phyloP scores from a whole-genome alignment of 2,888 invertebrate genomes.

The Trisateles emortualis region DNA sequence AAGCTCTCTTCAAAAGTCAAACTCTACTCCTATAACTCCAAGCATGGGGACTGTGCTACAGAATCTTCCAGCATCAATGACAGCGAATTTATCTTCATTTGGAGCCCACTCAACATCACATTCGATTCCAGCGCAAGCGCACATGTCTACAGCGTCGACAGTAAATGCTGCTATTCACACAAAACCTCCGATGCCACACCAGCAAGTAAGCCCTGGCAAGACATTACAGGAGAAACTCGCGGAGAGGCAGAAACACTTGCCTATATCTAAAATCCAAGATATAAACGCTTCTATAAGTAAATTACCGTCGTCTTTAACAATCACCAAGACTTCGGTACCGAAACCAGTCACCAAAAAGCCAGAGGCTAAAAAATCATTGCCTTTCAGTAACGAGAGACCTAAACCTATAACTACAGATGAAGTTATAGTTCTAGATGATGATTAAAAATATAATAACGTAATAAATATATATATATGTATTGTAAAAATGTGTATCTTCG shows the following conservation, averaged over 20 bases:
- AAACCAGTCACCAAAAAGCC: slow-evolving; percentile 64
- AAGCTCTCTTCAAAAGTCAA: slow-evolving; percentile 24
- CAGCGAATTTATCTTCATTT: slow-evolving; percentile 63
- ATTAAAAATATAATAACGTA: slow-evolving; percentile 48
- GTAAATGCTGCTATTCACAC: slow-evolving; percentile 65
- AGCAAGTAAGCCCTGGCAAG: slow-evolving; percentile 87
- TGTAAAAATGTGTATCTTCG: slow-evolving; percentile 7
- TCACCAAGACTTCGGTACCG: slow-evolving; percentile 75
- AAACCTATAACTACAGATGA: slow-evolving; percentile 75
- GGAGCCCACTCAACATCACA: slow-evolving; percentile 45
- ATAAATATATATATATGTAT: slow-evolving; percentile 1
- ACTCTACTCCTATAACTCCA: slow-evolving; percentile 60
- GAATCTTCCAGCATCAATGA: slow-evolving; percentile 72
- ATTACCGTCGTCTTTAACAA: slow-evolving; percentile 83
- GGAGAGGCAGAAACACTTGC: slow-evolving; percentile 87
- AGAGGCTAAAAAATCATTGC: slow-evolving; percentile 68
- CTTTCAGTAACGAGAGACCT: slow-evolving; percentile 63
- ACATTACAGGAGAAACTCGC: slow-evolving; percentile 90
- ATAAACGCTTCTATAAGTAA: slow-evolving; percentile 76
- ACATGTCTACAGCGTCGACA: slow-evolving; percentile 66
- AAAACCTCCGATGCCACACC: slow-evolving; percentile 74
- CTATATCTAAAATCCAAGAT: slow-evolving; percentile 63
- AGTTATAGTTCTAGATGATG: slow-evolving; percentile 81
- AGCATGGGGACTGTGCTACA: slow-evolving; percentile 78
- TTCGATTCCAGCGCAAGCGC: slow-evolving; percentile 66